phyloP scores from a whole-genome alignment of 2,888 invertebrate species.

The Scaptomyza polygonia region DNA sequence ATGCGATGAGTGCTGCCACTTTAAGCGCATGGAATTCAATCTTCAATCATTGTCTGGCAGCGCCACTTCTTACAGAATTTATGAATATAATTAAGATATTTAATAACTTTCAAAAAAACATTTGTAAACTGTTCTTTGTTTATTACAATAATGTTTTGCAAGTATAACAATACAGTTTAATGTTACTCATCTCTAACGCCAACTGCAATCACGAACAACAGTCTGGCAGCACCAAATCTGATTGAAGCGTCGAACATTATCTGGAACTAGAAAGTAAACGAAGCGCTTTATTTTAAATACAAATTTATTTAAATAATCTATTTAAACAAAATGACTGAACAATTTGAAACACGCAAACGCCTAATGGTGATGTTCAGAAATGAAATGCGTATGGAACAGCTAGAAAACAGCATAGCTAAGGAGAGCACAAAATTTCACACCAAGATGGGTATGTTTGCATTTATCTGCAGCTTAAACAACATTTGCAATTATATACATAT shows the following conservation, averaged over 20 bases:
- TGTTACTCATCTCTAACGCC: slow-evolving; percentile 13
- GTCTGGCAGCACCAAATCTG: slow-evolving; percentile 36
- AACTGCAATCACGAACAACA: neutral
- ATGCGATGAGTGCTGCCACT: neutral
- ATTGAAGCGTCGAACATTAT: slow-evolving; percentile 23
- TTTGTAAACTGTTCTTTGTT: neutral
- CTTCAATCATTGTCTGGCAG: neutral
- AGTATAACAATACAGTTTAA: neutral
- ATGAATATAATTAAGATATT: neutral
- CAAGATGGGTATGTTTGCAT: slow-evolving; percentile 32
- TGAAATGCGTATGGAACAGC: slow-evolving; percentile 23
- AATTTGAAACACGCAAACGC: slow-evolving; percentile 35
- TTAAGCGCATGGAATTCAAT: neutral
- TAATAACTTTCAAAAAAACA: neutral
- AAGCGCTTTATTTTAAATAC: slow-evolving; percentile 35
- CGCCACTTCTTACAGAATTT: too few relatives aligned
- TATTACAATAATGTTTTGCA: neutral
- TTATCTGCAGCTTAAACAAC: neutral
- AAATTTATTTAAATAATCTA: neutral
- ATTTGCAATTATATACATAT: neutral
- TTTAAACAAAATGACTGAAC: slow-evolving; percentile 17
- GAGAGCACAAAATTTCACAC: slow-evolving; percentile 25
- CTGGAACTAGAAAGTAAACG: slow-evolving; percentile 13
- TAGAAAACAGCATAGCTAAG: slow-evolving; percentile 33
- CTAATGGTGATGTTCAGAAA: slow-evolving; percentile 35